Conservation (phyloP, 2,888 invertebrate species). For the Conomelus anceps region DNA sequence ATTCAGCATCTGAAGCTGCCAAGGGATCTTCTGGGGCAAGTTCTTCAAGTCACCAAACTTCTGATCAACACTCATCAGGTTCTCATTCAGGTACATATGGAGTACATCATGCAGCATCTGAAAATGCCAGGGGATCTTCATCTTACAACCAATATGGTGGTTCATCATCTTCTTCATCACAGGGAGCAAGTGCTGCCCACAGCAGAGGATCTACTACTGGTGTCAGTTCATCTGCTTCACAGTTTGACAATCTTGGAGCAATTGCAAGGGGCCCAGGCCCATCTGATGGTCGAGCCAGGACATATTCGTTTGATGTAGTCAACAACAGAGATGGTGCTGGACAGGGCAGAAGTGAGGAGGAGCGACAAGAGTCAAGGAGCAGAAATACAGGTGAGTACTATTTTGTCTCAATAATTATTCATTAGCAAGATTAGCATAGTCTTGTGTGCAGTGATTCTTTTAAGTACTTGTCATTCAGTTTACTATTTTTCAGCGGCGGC, state of each 20-base stretch:
- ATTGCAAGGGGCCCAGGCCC: constrained; percentile 32
- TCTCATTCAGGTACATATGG: not conserved
- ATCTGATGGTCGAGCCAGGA: constrained; percentile 29
- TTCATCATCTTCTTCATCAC: not conserved
- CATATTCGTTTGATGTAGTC: constrained; percentile 29
- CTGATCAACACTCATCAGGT: not conserved
- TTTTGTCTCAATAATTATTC: not conserved
- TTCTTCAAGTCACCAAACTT: not conserved
- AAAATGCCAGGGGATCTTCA: not conserved
- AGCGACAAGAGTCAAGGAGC: not conserved
- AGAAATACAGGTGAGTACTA: not conserved
- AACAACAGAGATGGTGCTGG: not conserved
- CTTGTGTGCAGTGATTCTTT: too few relatives aligned
- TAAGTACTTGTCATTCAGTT: too few relatives aligned
- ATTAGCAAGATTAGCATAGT: too few relatives aligned
- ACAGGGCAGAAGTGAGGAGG: not conserved
- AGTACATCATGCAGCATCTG: not conserved
- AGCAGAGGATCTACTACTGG: not conserved
- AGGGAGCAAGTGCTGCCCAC: not conserved
- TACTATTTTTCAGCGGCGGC: too few relatives aligned
- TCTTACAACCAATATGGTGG: not conserved
- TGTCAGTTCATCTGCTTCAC: constrained; percentile 15
- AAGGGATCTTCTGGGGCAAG: not conserved
- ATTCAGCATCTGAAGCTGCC: not conserved
- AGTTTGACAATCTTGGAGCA: constrained; percentile 24